Conservation (phyloP, 2,113 vertebrate species). For the Erythrocercus mccallii region DNA sequence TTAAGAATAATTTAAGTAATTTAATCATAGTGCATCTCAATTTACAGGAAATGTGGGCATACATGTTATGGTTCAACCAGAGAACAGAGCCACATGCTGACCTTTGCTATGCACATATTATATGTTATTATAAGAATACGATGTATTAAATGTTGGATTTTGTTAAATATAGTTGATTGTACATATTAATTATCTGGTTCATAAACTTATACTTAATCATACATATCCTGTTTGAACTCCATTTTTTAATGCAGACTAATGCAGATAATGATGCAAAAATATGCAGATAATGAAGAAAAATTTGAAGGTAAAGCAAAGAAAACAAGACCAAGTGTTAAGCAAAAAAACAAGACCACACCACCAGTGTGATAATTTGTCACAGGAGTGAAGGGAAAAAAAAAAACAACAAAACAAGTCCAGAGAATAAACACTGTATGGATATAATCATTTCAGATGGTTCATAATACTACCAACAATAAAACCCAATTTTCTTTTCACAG, state of each 20-base stretch:
- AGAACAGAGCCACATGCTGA: not conserved
- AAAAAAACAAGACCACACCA: not conserved
- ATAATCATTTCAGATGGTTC: not conserved
- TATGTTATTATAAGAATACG: not conserved
- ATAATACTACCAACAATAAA: not conserved
- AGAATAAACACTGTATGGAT: not conserved
- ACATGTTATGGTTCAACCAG: not conserved
- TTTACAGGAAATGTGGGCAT: not conserved
- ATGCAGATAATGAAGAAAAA: not conserved
- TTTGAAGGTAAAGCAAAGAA: not conserved
- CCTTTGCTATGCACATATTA: not conserved
- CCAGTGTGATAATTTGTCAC: not conserved
- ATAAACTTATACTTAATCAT: not conserved
- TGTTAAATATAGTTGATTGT: not conserved
- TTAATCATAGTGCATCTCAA: not conserved
- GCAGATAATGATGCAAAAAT: no score
- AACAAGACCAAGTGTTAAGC: not conserved
- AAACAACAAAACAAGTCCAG: not conserved
- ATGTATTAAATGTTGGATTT: not conserved
- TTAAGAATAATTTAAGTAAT: conserved; percentile 7
- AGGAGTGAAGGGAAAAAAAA: not conserved
- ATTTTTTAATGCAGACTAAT: not conserved
- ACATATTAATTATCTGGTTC: not conserved
- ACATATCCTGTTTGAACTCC: not conserved
- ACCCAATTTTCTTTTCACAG: not conserved